These are phyloP conservation scores for Megaustenia siamemsis DNA, from an alignment of 2,888 invertebrate genomes.

Conservation along the genomic window DNA sequence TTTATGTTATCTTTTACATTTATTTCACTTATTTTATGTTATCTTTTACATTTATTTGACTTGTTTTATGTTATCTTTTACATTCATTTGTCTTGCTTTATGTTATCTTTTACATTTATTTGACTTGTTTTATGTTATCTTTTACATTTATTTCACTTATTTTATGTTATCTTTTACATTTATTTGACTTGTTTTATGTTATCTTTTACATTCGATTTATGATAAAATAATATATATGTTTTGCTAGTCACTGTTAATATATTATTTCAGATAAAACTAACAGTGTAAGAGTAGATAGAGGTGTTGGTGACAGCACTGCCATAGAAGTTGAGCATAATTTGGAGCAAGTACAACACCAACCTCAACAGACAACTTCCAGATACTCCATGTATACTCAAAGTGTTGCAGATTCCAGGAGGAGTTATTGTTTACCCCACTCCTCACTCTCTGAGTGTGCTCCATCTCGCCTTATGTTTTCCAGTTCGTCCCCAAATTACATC, in stretches of 20 bases:
- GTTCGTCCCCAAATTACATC: slow-evolving; percentile 32
- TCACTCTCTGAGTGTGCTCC: slow-evolving; percentile 44
- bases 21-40: too few relatives aligned
- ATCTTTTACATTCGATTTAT: too few relatives aligned
- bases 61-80: too few relatives aligned
- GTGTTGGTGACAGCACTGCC: background rate
- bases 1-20: too few relatives aligned
- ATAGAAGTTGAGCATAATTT: background rate
- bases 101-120: too few relatives aligned
- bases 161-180: too few relatives aligned
- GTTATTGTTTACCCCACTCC: slow-evolving; percentile 36
- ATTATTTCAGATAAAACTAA: slow-evolving; percentile 50
- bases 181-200: too few relatives aligned
- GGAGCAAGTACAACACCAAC: slow-evolving; percentile 17
- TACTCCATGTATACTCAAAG: slow-evolving; percentile 46
- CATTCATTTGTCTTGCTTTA: too few relatives aligned
- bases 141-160: too few relatives aligned
- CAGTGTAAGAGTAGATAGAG: slow-evolving; percentile 18
- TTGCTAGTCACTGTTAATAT: background rate
- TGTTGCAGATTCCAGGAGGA: slow-evolving; percentile 26
- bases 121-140: too few relatives aligned
- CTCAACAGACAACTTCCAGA: background rate
- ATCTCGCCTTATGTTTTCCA: slow-evolving; percentile 33
- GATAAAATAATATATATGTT: too few relatives aligned
- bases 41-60: too few relatives aligned